Evolutionary conservation across 2,888 invertebrate genomes (phyloP), one percentile per base, ranked within the genome.

Genomic region (Tenthredo distinguenda): DNA sequence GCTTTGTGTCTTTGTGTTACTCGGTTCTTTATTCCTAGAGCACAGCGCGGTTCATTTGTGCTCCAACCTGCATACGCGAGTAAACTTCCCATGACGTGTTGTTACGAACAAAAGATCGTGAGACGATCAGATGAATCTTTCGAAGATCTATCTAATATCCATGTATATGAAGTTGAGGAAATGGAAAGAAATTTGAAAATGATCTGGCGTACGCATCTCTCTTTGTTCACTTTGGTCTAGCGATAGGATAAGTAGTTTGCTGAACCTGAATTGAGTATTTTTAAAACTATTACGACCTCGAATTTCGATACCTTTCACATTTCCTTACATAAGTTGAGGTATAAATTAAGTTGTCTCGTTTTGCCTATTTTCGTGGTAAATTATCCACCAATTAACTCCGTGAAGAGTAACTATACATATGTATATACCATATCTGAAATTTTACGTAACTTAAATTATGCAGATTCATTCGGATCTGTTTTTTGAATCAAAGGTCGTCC

Each of bases 21-120:
- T 77, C 31, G 50, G 50, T 55, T 77, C 77, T 50, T 77, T 77
- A 55, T 77, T 77, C 55, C 15, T 34, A 31, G 18, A n/a, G 50
- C 10, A 31, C 1, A 77, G 31, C 55, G 55, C 18, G 77, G n/a
- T 55, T 77, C 55, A 55, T 77, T 34, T 10, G 55, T 31, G 18
- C 47, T 76, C 6, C 12, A 21, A 37, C n/a, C 7, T 74, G 74
- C 26, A 21, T 47, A 4, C 55, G 34, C 15, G 26, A 77, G 31
- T 18, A 77, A 55, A 55, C 55, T 77, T 77, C 77, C 55, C 77
- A 31, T n/a, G 47, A 77, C 68, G 34, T 55, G 34, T 77, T 34
- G 34, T 5, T 40, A 10, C 18, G 26, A 31, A 77, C n/a, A 34
- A 77, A 50, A 55, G 77, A 77, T 9, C 77, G 12, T 55, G 10